These are phyloP conservation scores for Plectrocnemia conspersa DNA, from an alignment of 1,140 invertebrate species.

Conservation along the genomic window DNA sequence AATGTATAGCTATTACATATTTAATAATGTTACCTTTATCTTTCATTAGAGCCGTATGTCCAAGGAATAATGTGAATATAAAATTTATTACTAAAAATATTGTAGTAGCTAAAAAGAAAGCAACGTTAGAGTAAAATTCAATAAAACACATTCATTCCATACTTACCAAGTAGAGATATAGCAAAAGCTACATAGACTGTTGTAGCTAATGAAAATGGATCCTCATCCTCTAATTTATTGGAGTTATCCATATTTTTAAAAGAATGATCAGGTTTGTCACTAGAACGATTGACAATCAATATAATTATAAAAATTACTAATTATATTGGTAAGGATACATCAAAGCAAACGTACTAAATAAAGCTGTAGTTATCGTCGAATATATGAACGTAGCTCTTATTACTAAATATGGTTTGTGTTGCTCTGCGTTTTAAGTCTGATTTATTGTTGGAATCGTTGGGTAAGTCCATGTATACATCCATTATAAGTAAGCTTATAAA, in stretches of 20 bases:
- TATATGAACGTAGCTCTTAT: no score
- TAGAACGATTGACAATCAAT: no score
- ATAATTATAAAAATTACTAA: no score
- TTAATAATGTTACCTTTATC: slow-evolving; percentile 5
- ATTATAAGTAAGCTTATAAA: slow-evolving; percentile 10
- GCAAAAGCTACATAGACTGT: neutral
- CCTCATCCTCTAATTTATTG: neutral
- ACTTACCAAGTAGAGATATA: neutral
- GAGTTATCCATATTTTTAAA: no score
- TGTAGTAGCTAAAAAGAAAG: slow-evolving; percentile 6
- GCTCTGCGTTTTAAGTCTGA: no score
- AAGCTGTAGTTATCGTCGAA: no score
- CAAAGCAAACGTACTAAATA: no score
- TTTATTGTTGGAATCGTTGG: slow-evolving; percentile 1
- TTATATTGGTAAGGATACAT: no score
- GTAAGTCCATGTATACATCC: slow-evolving; percentile 12
- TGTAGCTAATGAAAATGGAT: neutral
- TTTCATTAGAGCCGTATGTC: neutral
- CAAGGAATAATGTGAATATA: slow-evolving; percentile 8
- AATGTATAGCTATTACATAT: neutral
- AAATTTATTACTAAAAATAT: neutral
- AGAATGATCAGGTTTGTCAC: no score
- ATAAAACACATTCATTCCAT: no score
- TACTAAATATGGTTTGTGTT: no score
- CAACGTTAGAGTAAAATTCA: neutral